phyloP scores from a whole-genome alignment of 2,888 invertebrate genomes.

The Tetropium fuscum region DNA sequence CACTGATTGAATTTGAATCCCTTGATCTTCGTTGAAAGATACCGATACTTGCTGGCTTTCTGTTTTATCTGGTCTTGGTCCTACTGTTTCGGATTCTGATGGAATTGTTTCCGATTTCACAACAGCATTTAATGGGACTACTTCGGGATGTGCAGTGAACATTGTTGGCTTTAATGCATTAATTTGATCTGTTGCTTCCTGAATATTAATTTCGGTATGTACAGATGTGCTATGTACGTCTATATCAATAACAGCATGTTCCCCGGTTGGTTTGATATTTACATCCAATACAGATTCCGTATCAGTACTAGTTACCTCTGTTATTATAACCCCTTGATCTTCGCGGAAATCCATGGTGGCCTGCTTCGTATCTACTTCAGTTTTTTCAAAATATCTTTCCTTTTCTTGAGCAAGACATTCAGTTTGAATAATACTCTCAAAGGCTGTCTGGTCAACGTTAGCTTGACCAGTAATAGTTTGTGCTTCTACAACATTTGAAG shows the following conservation, averaged over 20 bases:
- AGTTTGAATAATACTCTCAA: conserved; percentile 65
- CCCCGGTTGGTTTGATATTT: conserved; percentile 57
- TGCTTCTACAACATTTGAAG: conserved; percentile 47
- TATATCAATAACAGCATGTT: conserved; percentile 60
- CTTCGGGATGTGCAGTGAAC: conserved; percentile 59
- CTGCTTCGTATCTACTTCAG: conserved; percentile 60
- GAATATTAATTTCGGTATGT: conserved; percentile 66
- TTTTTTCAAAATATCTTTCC: conserved; percentile 63
- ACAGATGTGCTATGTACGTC: conserved; percentile 66
- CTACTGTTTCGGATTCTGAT: conserved; percentile 63
- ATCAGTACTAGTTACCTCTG: conserved; percentile 68
- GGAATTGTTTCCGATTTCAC: conserved; percentile 65
- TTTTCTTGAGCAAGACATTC: conserved; percentile 63
- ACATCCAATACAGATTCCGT: conserved; percentile 62
- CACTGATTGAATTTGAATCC: conserved; percentile 66
- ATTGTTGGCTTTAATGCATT: conserved; percentile 55
- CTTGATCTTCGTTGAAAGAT: conserved; percentile 63
- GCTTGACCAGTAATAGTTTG: conserved; percentile 63
- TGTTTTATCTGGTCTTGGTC: conserved; percentile 55
- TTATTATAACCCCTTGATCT: conserved; percentile 65
- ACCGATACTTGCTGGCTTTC: conserved; percentile 63
- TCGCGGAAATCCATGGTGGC: conserved; percentile 65
- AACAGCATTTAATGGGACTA: conserved; percentile 62
- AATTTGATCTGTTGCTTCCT: conserved; percentile 62
- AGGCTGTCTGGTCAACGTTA: conserved; percentile 64